Evolutionary conservation across 2,797 vertebrate species (phyloP).

Genomic region (Paedocypris micromegethes): DNA sequence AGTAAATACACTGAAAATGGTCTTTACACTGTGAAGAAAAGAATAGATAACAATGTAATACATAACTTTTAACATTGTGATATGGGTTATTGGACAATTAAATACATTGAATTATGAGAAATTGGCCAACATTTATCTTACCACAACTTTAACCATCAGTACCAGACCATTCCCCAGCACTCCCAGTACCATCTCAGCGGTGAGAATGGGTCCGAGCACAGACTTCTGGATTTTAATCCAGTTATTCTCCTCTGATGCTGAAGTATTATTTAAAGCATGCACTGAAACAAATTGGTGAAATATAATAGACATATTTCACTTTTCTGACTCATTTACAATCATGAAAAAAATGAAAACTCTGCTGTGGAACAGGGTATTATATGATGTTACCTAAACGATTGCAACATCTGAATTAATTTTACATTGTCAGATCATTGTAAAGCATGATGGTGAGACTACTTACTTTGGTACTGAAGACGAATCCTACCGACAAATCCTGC

Average conservation of each 20-base stretch:
- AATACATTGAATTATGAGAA: not conserved
- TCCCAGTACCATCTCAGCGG: conserved; percentile 60
- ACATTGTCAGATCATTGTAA: not conserved
- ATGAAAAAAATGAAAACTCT: not conserved
- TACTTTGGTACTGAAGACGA: conserved; percentile 32
- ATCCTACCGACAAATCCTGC: conserved; percentile 10
- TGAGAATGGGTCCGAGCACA: conserved; percentile 58
- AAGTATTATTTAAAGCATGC: conserved; percentile 56
- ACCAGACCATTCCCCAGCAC: conserved; percentile 62
- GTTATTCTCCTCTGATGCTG: conserved; percentile 31
- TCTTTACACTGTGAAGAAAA: conserved; percentile 56
- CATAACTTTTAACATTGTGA: not conserved
- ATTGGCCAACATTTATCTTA: conserved; percentile 32
- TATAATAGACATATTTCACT: too few relatives aligned
- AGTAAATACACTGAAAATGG: conserved; percentile 59
- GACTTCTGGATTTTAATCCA: conserved; percentile 55
- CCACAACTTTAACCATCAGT: conserved; percentile 64
- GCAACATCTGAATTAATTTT: not conserved
- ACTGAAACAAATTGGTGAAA: conserved; percentile 48
- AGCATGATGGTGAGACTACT: conserved; percentile 4
- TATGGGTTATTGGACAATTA: not conserved
- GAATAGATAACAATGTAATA: not conserved
- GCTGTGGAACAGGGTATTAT: too few relatives aligned
- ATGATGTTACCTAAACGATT: not conserved
- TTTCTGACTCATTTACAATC: not conserved